Conservation (phyloP, 2,888 invertebrate species). For the Plebejus anna region DNA sequence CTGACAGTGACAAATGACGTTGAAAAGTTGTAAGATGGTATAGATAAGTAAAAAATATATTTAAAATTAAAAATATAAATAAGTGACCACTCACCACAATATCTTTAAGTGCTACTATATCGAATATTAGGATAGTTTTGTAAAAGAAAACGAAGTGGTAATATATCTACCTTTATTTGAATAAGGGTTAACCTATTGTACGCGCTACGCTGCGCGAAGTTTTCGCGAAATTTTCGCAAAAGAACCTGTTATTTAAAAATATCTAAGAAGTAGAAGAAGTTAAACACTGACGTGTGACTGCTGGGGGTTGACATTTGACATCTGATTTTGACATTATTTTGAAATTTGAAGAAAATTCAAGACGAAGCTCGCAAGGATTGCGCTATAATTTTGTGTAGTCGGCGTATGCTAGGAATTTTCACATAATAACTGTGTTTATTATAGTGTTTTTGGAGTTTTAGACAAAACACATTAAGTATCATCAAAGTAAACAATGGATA, state of each 20-base stretch:
- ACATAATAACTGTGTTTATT: neutral
- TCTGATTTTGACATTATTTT: constrained; percentile 13
- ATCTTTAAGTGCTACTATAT: too few relatives aligned
- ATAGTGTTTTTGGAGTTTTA: neutral
- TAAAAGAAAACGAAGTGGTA: too few relatives aligned
- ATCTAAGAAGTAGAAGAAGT: neutral
- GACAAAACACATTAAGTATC: constrained; percentile 24
- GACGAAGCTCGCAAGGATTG: neutral
- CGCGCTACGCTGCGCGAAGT: too few relatives aligned
- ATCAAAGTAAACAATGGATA: constrained; percentile 67
- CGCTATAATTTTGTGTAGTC: constrained; percentile 6
- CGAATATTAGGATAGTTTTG: too few relatives aligned
- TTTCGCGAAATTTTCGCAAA: too few relatives aligned
- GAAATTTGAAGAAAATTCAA: constrained; percentile 19
- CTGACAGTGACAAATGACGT: too few relatives aligned
- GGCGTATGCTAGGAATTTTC: neutral
- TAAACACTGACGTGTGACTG: neutral
- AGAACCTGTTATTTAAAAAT: neutral
- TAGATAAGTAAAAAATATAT: too few relatives aligned
- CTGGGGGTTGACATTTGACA: neutral
- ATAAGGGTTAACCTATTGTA: too few relatives aligned
- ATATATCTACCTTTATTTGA: too few relatives aligned
- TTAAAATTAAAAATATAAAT: too few relatives aligned
- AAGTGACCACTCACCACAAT: too few relatives aligned
- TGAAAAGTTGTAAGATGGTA: too few relatives aligned